Base-by-base conservation (phyloP, 1,140 invertebrate genomes). In the Aradophagus sp. region DNA sequence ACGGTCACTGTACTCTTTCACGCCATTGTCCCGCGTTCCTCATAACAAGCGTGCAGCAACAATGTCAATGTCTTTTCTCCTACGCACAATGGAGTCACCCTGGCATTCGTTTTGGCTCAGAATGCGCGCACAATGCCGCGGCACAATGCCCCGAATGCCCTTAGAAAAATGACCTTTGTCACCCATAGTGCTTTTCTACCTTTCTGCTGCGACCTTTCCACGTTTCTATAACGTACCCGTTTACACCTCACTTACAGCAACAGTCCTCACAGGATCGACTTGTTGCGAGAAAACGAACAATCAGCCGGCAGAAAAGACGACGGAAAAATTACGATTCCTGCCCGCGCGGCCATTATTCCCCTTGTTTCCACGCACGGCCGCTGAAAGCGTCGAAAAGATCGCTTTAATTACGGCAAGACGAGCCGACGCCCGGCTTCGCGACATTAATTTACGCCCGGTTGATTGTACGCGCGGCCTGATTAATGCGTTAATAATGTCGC, bases 111-210 rank as follows among this genome's bases (percentile, higher is more conserved):
- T 67, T 72, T 73, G 66, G 66, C 65, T 53, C 63, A 68, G 67
- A 76, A 77, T 59, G 66, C 67, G 48, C 55, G 36, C 53, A 77
- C 73, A 75, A 74, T 74, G 38, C 68, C 16, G 13, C 58, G n/a
- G 20, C 38, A 80, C 68, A 77, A 77, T 77, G 65, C 69, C 66
- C 67, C 67, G 62, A 72, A 75, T 74, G 53, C 63, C 65, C 65
- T 53, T 56, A 69, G 72, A 74, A 74, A 79, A 77, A 76, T 77
- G 72, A 55, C 73, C 75, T 75, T 78, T 76, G 75, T 78, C 70
- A 69, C 59, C 44, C 71, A 73, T 62, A 55, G 66, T 58, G 62
- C 67, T 73, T 76, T 76, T 76, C 67, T 76, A 58, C 65, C 66
- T 67, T 59, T 65, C 53, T 58, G 47, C 39, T 42, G 38, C 63